These are phyloP conservation scores for Cotesia congregata DNA, from an alignment of 2,888 invertebrate species.

Conservation along the genomic window DNA sequence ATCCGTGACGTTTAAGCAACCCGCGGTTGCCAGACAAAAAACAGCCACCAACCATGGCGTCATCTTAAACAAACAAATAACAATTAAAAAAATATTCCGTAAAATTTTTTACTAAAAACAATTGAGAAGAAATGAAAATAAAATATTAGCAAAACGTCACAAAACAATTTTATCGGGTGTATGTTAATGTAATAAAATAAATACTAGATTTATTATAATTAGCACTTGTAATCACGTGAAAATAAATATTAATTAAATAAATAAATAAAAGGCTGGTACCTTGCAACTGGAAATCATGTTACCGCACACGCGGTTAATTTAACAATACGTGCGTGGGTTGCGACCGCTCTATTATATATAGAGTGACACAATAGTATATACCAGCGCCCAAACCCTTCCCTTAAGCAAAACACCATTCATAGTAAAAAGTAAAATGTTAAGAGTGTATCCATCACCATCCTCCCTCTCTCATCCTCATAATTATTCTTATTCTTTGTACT, in stretches of 20 bases:
- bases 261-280: conserved; percentile 55
- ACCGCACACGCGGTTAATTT: conserved; percentile 70
- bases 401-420: conserved; percentile 41
- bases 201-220: not conserved
- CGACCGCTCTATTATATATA: conserved; percentile 65
- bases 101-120: not conserved
- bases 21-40: conserved; percentile 66
- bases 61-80: conserved; percentile 58
- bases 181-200: no score
- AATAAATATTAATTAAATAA: conserved; percentile 44
- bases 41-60: conserved; percentile 69
- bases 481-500: no score
- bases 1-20: conserved; percentile 67
- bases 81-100: conserved; percentile 4
- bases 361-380: conserved; percentile 65
- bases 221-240: conserved; percentile 17
- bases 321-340: conserved; percentile 67
- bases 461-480: not conserved
- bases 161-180: no score
- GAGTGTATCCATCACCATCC: conserved; percentile 5
- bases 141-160: no score
- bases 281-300: conserved; percentile 69
- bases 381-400: conserved; percentile 50
- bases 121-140: no score
- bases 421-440: not conserved